Conservation (phyloP, 1,140 invertebrate species). For the Coptotermes formosanus region DNA sequence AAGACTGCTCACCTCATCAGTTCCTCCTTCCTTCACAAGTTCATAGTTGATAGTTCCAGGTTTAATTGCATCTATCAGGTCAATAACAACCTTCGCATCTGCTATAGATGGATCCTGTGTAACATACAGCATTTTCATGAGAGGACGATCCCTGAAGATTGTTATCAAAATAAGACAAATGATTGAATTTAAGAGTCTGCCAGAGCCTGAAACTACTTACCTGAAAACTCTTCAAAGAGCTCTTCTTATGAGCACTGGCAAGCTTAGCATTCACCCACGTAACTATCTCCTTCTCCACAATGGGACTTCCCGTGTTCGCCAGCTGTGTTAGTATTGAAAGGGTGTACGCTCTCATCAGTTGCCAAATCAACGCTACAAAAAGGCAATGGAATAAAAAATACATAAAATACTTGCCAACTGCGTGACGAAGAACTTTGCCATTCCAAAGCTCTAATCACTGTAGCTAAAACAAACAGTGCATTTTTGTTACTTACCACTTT, state of each 20-base stretch:
- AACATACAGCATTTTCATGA: neutral
- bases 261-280: slow-evolving; percentile 97
- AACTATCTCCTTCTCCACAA: slow-evolving; percentile 94
- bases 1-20: slow-evolving; percentile 66
- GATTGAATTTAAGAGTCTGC: neutral
- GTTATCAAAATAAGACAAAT: neutral
- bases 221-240: slow-evolving; percentile 82
- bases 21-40: slow-evolving; percentile 74
- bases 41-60: slow-evolving; percentile 95
- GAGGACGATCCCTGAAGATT: no score
- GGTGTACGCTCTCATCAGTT: slow-evolving; percentile 98
- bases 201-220: slow-evolving; percentile 36
- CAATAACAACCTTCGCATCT: slow-evolving; percentile 86
- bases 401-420: no score
- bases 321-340: slow-evolving; percentile 88
- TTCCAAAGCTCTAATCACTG: no score
- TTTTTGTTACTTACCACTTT: no score
- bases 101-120: slow-evolving; percentile 76
- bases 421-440: no score
- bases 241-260: slow-evolving; percentile 70
- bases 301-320: slow-evolving; percentile 80
- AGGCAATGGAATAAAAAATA: no score
- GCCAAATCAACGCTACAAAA: slow-evolving; percentile 89
- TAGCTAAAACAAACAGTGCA: no score
- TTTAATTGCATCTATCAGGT: slow-evolving; percentile 95